Base-by-base conservation (phyloP, 2,113 vertebrate species). In the Phyllostomus discolor region DNA sequence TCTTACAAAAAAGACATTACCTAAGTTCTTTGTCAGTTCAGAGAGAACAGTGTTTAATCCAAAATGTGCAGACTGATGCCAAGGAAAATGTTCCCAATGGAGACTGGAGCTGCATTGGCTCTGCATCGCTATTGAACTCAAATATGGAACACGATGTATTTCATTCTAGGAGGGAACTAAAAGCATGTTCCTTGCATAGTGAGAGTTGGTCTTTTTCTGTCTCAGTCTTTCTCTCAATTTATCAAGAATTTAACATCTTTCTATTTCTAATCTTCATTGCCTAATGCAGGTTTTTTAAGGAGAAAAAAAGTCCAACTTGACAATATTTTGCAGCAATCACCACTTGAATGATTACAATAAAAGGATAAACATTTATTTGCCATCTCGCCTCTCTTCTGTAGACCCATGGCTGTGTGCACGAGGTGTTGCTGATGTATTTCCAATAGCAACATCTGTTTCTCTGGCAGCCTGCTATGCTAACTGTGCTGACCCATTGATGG, bases 401-500 rank as follows among this genome's bases (percentile, higher is more conserved):
- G 93, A 88, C 59, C 69, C 38, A 72, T 67, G 94, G 90, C 92
- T 31, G 1, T 84, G 75, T 48, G 89, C 83, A 93, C 0, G 28
- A 97, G 90, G 22, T 28, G 26, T 90, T 97, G 92, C 72, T 98
- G 97, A 93, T 95, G 54, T 83, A 24, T 76, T 93, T 98, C 97
- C 98, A 97, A 76, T 28, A 92, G 80, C 87, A 97, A 94, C 95
- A 97, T 98, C 97, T 97, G 97, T 95, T 43, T 96, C 28, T 87
- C 92, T 96, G 96, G 96, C 96, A 96, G 88, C 33, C 62, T 66
- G 35, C 43, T 97, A 67, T 57, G 75, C 95, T 98, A 90, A 97
- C 95, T 93, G 78, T 95, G 96, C 92, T 96, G 97, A 97, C 89
- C 95, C 75, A 89, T 26, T 82, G 85, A 93, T 96, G 95, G 96